A percentile compares a stretch with the other conserved stretches of the same genome.
These are phyloP conservation scores for Pygocentrus nattereri DNA, from an alignment of 2,797 vertebrate species.

Conservation along the genomic window DNA sequence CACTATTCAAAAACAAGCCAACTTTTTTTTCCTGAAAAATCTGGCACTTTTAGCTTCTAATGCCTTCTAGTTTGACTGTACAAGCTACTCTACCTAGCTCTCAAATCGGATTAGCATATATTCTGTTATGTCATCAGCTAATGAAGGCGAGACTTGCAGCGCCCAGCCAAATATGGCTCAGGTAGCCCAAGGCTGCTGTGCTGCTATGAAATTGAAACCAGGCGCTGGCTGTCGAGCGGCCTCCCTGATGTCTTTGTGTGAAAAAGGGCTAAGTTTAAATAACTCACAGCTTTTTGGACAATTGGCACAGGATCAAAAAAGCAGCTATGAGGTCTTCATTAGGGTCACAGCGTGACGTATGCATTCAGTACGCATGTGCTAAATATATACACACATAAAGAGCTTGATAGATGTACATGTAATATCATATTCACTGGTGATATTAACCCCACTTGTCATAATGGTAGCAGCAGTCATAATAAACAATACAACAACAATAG, in stretches of 20 bases:
- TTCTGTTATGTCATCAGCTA: slow-evolving; percentile 64
- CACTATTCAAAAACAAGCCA: slow-evolving; percentile 12
- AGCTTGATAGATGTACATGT: slow-evolving; percentile 10
- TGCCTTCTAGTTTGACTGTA: slow-evolving; percentile 33
- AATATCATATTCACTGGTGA: slow-evolving; percentile 9
- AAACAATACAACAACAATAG: slow-evolving; percentile 12
- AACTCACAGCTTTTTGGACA: slow-evolving; percentile 59
- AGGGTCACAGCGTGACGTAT: slow-evolving; percentile 33
- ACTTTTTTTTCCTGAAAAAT: slow-evolving; percentile 12
- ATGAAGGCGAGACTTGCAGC: slow-evolving; percentile 60
- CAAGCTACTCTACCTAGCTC: slow-evolving; percentile 17
- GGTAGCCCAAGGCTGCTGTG: slow-evolving; percentile 73
- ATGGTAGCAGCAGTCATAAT: neutral
- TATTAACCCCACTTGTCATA: neutral
- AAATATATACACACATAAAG: slow-evolving; percentile 28
- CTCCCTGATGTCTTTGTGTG: slow-evolving; percentile 67
- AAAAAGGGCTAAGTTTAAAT: slow-evolving; percentile 67
- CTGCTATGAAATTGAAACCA: slow-evolving; percentile 72
- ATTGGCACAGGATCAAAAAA: slow-evolving; percentile 59
- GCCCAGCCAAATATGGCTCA: slow-evolving; percentile 63
- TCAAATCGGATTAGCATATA: slow-evolving; percentile 60
- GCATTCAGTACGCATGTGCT: slow-evolving; percentile 23
- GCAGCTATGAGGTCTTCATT: slow-evolving; percentile 55
- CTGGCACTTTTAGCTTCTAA: slow-evolving; percentile 26
- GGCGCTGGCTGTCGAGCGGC: slow-evolving; percentile 59